phyloP scores from a whole-genome alignment of 2,113 vertebrate species.

The Pachyramphus minor region DNA sequence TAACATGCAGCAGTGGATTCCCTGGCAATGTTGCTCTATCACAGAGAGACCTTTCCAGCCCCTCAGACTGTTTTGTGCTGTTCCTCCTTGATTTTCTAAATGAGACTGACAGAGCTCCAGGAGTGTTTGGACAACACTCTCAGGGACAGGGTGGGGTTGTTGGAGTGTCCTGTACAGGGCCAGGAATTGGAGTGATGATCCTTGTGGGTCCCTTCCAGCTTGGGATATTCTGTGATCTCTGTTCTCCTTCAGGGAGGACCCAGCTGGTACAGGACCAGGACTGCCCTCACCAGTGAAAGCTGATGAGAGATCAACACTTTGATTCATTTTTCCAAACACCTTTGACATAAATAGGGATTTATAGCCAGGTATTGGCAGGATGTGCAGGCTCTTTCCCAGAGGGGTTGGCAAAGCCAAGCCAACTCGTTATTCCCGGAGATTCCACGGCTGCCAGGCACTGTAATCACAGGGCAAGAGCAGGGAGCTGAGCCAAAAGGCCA shows the following conservation, averaged over 20 bases:
- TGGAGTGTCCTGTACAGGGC: neutral
- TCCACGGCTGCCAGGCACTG: accelerated
- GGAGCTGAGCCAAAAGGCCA: neutral
- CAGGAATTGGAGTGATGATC: neutral
- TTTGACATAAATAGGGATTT: neutral
- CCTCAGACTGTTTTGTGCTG: too few relatives aligned
- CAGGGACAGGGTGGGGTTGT: neutral
- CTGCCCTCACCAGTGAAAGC: neutral
- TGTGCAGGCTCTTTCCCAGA: neutral
- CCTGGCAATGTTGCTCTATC: neutral
- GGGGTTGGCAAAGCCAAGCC: neutral
- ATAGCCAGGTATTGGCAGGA: neutral
- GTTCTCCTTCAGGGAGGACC: neutral
- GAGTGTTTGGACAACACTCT: neutral
- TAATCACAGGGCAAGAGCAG: neutral
- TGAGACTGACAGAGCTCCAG: neutral
- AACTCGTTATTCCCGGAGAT: neutral
- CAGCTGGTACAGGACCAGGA: neutral
- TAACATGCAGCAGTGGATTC: neutral
- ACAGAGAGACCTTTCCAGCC: neutral
- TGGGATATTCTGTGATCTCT: too few relatives aligned
- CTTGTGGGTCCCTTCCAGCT: neutral
- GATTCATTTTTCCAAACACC: neutral
- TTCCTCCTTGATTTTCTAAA: neutral
- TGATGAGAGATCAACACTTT: neutral